Conservation (phyloP, 2,113 vertebrate genomes). For the Plectropomus leopardus region DNA sequence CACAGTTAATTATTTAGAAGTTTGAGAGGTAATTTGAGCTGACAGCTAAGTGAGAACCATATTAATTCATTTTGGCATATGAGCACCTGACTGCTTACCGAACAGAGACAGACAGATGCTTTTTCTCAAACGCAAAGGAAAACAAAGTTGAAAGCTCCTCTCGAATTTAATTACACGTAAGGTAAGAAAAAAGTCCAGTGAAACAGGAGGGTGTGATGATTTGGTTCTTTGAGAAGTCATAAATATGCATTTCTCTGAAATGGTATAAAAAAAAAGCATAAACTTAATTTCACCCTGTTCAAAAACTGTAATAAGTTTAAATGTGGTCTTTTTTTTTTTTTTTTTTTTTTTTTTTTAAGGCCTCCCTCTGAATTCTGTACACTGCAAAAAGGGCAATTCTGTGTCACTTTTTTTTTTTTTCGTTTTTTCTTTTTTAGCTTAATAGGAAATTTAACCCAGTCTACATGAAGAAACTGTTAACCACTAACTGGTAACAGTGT, state of each 20-base stretch:
- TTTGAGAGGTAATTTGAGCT: conserved; percentile 40
- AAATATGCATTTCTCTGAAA: background rate
- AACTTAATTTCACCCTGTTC: background rate
- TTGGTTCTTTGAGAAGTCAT: background rate
- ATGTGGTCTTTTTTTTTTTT: background rate
- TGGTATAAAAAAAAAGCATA: background rate
- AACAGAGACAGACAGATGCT: conserved; percentile 17
- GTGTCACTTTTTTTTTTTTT: background rate
- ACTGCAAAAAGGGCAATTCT: background rate
- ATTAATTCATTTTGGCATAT: conserved; percentile 52
- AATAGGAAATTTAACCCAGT: too few species aligned
- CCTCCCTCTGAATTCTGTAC: background rate
- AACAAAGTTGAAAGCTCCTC: conserved; percentile 8
- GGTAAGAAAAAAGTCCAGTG: background rate
- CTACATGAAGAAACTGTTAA: too few species aligned
- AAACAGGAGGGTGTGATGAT: background rate
- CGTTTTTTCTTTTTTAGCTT: too few species aligned
- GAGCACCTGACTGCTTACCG: conserved; percentile 27
- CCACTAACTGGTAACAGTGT: too few species aligned
- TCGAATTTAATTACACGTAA: background rate
- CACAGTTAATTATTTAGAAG: conserved; percentile 37
- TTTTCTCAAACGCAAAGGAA: conserved; percentile 20
- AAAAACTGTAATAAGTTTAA: background rate
- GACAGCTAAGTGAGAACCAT: conserved; percentile 41
- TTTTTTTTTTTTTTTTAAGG: background rate